A percentile compares a stretch with the other conserved stretches of the same genome.
These are phyloP conservation scores for Nudaria mundana DNA, from an alignment of 2,888 invertebrate species.

Conservation along the genomic window DNA sequence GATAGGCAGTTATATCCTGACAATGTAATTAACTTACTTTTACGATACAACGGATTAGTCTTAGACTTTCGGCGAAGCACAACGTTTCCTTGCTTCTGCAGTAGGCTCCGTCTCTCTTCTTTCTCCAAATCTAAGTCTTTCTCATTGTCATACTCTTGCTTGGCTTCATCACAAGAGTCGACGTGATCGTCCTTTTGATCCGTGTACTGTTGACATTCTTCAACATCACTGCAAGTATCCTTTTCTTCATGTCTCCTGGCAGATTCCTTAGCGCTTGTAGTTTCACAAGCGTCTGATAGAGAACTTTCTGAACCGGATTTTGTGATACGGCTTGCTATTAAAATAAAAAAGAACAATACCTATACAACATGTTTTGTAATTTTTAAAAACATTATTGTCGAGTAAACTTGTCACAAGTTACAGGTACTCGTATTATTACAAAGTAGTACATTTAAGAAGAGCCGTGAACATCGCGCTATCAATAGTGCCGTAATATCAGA, in stretches of 20 bases:
- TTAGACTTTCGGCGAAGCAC: constrained; percentile 83
- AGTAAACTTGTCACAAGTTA: too few relatives aligned
- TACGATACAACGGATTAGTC: constrained; percentile 84
- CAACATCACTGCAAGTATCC: constrained; percentile 86
- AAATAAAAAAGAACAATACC: too few relatives aligned
- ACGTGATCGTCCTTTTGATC: constrained; percentile 41
- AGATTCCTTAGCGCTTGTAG: constrained; percentile 85
- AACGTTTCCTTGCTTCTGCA: constrained; percentile 77
- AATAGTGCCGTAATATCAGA: too few relatives aligned
- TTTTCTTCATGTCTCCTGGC: constrained; percentile 86
- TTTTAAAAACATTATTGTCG: too few relatives aligned
- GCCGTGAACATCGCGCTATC: too few relatives aligned
- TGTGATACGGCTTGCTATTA: constrained; percentile 65
- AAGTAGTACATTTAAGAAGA: too few relatives aligned
- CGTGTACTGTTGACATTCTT: constrained; percentile 51
- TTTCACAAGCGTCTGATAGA: constrained; percentile 87
- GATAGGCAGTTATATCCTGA: too few relatives aligned
- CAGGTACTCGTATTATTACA: too few relatives aligned
- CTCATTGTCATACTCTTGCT: constrained; percentile 60
- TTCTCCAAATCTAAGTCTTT: constrained; percentile 52
- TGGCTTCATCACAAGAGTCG: constrained; percentile 63
- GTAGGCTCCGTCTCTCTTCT: constrained; percentile 42
- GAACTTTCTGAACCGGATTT: constrained; percentile 96
- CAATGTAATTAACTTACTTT: constrained; percentile 81
- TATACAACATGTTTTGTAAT: too few relatives aligned